Conservation (phyloP, 2,797 vertebrate species). For the Amazona ochrocephala region DNA sequence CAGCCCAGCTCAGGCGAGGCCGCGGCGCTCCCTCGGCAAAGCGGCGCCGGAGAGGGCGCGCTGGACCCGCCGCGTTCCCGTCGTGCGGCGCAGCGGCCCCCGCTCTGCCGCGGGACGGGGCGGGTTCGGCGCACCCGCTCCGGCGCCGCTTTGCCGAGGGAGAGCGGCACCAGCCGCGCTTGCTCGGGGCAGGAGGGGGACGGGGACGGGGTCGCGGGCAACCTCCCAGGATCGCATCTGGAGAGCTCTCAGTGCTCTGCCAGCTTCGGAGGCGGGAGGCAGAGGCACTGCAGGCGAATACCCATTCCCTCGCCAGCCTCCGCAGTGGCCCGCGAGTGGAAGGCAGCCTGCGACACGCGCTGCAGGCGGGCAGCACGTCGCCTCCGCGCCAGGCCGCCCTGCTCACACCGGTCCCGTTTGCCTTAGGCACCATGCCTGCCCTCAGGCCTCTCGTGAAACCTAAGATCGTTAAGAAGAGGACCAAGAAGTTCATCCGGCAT, state of each 20-base stretch:
- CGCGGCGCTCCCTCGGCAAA: no score
- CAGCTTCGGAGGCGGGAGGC: constrained; percentile 80
- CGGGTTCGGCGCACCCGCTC: no score
- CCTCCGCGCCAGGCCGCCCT: fast-evolving
- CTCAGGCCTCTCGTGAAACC: constrained; percentile 93
- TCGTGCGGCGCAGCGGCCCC: no score
- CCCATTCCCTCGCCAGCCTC: constrained; percentile 81
- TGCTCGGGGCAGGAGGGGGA: neutral
- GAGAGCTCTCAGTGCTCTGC: constrained; percentile 76
- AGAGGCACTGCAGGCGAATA: constrained; percentile 74
- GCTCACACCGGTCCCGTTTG: neutral
- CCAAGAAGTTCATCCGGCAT: constrained; percentile 98
- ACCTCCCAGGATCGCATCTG: constrained; percentile 79
- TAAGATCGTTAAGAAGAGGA: constrained; percentile 96
- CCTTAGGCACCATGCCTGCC: constrained; percentile 88
- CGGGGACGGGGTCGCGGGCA: neutral
- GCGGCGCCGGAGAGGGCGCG: no score
- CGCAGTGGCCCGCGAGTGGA: constrained; percentile 67
- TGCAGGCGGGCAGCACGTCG: fast-evolving
- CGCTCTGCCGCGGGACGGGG: no score
- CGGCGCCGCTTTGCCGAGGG: no score
- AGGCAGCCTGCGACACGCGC: constrained; percentile 74
- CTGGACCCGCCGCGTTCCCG: no score
- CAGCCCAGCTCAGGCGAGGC: no score
- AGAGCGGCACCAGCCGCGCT: no score